Conservation (phyloP, 2,113 vertebrate species). For the Lophochroa leadbeateri region DNA sequence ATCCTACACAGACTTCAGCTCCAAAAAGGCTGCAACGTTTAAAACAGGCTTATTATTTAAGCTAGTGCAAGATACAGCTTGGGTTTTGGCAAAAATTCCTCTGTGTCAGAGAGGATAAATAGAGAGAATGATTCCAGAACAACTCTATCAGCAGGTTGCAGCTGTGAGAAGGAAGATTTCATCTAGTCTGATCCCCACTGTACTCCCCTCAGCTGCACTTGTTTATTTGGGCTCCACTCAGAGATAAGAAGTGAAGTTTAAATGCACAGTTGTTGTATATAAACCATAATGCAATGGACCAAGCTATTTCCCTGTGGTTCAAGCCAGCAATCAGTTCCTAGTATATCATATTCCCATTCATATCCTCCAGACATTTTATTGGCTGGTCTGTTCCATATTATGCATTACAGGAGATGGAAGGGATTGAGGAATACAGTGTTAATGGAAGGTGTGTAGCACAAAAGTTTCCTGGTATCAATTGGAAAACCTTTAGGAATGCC, state of each 20-base stretch:
- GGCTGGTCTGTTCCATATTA: background rate
- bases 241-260: background rate
- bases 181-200: background rate
- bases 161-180: background rate
- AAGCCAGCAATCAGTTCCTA: background rate
- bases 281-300: background rate
- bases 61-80: background rate
- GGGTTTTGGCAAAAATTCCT: background rate
- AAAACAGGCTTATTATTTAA: background rate
- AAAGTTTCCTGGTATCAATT: background rate
- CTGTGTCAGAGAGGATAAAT: background rate
- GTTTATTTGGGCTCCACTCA: conserved; percentile 18
- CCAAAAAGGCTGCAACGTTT: background rate
- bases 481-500: background rate
- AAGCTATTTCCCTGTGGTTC: background rate
- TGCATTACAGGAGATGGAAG: background rate
- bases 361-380: background rate
- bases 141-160: background rate
- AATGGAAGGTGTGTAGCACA: background rate
- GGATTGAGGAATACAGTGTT: background rate
- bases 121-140: background rate
- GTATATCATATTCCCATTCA: background rate
- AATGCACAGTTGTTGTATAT: background rate
- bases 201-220: background rate
- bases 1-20: background rate